Conservation (phyloP, 1,140 invertebrate species). For the Lethocerus indicus region DNA sequence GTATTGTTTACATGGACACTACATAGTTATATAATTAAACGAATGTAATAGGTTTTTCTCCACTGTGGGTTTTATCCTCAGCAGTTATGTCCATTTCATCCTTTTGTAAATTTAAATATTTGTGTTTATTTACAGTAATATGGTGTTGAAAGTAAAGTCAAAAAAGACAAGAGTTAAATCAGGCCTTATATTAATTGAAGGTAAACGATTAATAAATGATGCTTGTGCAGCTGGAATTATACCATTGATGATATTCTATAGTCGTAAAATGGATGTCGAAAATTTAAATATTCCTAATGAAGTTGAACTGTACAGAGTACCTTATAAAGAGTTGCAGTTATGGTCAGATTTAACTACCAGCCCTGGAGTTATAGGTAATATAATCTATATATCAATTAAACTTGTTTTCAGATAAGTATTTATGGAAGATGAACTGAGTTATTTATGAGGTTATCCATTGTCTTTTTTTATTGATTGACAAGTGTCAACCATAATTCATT, state of each 20-base stretch:
- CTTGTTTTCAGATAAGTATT: too few species aligned
- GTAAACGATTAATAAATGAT: constrained; percentile 58
- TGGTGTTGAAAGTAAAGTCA: constrained; percentile 45
- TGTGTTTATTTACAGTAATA: constrained; percentile 29
- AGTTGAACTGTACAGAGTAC: constrained; percentile 50
- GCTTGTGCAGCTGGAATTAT: constrained; percentile 46
- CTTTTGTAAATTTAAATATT: background rate
- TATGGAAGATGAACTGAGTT: too few species aligned
- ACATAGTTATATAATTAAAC: too few species aligned
- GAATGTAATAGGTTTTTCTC: too few species aligned
- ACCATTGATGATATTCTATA: constrained; percentile 53
- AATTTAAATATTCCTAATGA: constrained; percentile 26
- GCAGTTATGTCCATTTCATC: background rate
- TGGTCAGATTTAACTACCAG: constrained; percentile 68
- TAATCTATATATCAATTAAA: too few species aligned
- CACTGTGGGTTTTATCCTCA: background rate
- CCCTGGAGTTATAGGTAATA: constrained; percentile 69
- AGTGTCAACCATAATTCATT: too few species aligned
- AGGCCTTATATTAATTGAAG: constrained; percentile 56
- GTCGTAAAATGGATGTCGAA: constrained; percentile 35
- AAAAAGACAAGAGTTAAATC: constrained; percentile 40
- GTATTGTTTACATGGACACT: too few species aligned
- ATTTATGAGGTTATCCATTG: too few species aligned
- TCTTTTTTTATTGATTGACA: too few species aligned
- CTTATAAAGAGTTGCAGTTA: constrained; percentile 54